Conservation (phyloP, 37 sponge, comb jelly and placozoan genomes). For the Aplysina aerophoba region DNA sequence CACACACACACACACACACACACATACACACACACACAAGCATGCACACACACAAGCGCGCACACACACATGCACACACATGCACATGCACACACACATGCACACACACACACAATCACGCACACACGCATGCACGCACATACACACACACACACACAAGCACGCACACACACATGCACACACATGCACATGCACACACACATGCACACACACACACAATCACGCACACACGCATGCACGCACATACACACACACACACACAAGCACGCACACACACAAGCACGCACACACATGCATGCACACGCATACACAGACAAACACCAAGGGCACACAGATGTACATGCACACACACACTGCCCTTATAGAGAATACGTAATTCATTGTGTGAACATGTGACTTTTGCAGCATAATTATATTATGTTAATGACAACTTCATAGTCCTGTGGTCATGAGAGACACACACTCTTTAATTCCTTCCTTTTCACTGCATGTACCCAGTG, state of each 20-base stretch:
- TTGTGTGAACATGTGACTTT: too few relatives aligned
- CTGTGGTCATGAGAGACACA: conserved; percentile 65
- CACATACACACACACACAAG: background rate
- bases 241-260: background rate
- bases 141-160: background rate
- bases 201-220: conserved; percentile 23
- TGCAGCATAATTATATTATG: too few relatives aligned
- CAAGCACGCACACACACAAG: background rate
- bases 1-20: too few relatives aligned
- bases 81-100: too few relatives aligned
- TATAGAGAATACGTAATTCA: too few relatives aligned
- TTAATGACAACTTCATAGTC: conserved; percentile 56
- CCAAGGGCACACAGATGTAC: background rate
- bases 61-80: background rate
- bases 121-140: too few relatives aligned
- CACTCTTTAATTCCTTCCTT: conserved; percentile 27
- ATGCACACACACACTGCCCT: background rate
- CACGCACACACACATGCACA: conserved; percentile 26
- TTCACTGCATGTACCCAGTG: background rate
- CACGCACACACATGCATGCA: conserved; percentile 9
- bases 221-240: background rate
- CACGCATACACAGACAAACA: conserved; percentile 23
- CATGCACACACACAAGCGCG: background rate
- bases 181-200: conserved; percentile 25
- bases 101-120: too few relatives aligned